These are phyloP conservation scores for Drosophila fungiperda DNA, from an alignment of 2,888 invertebrate species.

Conservation along the genomic window DNA sequence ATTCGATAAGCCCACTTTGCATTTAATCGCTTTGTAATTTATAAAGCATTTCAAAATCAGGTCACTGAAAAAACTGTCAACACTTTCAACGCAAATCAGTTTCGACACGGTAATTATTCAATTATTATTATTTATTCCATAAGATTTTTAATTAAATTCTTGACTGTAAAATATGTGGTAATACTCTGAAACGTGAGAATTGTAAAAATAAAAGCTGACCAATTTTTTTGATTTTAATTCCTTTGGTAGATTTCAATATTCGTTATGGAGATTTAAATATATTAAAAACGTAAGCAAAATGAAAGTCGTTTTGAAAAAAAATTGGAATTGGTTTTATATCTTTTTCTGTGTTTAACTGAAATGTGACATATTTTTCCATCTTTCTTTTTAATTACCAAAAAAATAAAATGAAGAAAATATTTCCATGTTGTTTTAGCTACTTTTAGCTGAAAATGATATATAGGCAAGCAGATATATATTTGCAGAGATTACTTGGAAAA, in stretches of 20 bases:
- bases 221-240: neutral
- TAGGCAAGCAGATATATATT: neutral
- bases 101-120: slow-evolving; percentile 37
- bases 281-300: neutral
- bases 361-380: neutral
- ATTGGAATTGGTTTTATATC: neutral
- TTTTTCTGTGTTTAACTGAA: too few relatives aligned
- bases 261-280: neutral
- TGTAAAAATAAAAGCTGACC: neutral
- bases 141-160: slow-evolving; percentile 38
- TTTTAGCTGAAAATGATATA: neutral
- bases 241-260: neutral
- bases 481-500: neutral
- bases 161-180: neutral
- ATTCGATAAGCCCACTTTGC: slow-evolving; percentile 27
- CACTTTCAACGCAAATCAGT: slow-evolving; percentile 25
- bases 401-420: neutral
- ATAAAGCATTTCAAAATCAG: slow-evolving; percentile 42
- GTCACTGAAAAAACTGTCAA: slow-evolving; percentile 37
- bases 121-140: slow-evolving; percentile 21
- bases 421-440: neutral
- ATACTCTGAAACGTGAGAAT: neutral
- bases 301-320: neutral
- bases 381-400: too few relatives aligned
- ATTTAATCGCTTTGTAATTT: slow-evolving; percentile 35